A percentile compares a stretch with the other conserved stretches of the same genome.
These are phyloP conservation scores for Piprites chloris DNA, from an alignment of 2,113 vertebrate genomes.

Conservation along the genomic window DNA sequence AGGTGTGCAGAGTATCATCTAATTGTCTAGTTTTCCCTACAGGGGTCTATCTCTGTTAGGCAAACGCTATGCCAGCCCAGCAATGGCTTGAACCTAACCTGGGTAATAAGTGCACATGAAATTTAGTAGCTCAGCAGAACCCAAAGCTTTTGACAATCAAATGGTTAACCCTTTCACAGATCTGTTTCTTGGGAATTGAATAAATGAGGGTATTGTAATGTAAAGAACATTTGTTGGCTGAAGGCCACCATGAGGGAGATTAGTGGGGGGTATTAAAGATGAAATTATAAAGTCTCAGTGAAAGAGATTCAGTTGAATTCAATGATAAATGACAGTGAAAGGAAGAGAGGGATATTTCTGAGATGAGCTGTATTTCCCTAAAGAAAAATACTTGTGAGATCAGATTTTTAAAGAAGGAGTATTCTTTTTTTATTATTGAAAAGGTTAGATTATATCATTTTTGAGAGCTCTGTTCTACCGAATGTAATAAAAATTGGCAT, in stretches of 20 bases:
- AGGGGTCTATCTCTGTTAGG: conserved; percentile 46
- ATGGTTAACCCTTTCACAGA: conserved; percentile 49
- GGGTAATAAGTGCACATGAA: conserved; percentile 49
- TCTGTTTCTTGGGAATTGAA: conserved; percentile 47
- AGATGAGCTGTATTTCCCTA: conserved; percentile 59
- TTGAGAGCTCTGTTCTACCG: conserved; percentile 58
- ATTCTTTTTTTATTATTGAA: conserved; percentile 59
- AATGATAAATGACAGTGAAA: conserved; percentile 57
- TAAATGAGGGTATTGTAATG: conserved; percentile 63
- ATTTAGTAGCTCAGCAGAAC: conserved; percentile 59
- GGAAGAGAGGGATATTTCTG: conserved; percentile 54
- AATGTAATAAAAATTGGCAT: conserved; percentile 71
- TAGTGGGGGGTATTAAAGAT: conserved; percentile 67
- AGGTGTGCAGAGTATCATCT: conserved; percentile 16
- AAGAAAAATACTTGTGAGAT: conserved; percentile 61
- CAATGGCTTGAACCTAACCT: conserved; percentile 55
- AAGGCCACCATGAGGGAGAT: conserved; percentile 67
- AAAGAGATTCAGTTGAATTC: conserved; percentile 66
- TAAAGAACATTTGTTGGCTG: conserved; percentile 66
- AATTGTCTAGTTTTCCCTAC: conserved; percentile 61
- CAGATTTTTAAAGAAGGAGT: conserved; percentile 54
- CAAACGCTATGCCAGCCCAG: conserved; percentile 28
- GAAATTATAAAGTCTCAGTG: conserved; percentile 67
- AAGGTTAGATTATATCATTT: conserved; percentile 66
- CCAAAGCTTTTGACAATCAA: conserved; percentile 64